Conservation (phyloP, 2,113 vertebrate species). For the Setophaga coronata region DNA sequence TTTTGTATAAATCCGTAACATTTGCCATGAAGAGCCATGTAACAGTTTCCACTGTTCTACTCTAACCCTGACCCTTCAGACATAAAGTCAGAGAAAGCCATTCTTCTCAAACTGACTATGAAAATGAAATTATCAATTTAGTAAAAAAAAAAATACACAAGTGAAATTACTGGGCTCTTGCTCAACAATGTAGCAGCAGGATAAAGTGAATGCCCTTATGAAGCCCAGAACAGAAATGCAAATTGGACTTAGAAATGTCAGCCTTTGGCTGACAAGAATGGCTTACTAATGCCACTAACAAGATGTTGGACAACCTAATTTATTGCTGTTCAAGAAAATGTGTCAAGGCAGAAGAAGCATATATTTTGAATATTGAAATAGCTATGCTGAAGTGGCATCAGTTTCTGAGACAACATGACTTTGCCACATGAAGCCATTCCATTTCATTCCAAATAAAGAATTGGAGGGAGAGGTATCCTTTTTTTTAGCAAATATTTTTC, state of each 20-base stretch:
- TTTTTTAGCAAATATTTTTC: not conserved
- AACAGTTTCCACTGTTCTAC: not conserved
- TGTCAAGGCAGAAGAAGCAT: not conserved
- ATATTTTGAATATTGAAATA: not conserved
- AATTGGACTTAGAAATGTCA: not conserved
- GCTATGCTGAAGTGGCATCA: not conserved
- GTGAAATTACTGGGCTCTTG: not conserved
- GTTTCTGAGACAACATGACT: not conserved
- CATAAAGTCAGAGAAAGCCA: not conserved
- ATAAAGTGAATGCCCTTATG: not conserved
- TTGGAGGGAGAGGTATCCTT: accelerated
- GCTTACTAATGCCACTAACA: not conserved
- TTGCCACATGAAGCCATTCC: not conserved
- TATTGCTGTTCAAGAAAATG: not conserved
- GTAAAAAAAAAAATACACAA: not conserved
- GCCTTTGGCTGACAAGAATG: not conserved
- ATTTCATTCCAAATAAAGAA: not conserved
- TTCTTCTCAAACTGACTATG: not conserved
- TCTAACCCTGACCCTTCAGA: not conserved
- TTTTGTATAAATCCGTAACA: not conserved
- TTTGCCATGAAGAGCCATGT: not conserved
- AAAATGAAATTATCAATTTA: not conserved
- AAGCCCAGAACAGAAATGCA: not conserved
- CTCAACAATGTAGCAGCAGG: not conserved
- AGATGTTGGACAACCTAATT: not conserved